Conservation (phyloP, 1,140 invertebrate genomes). For the Heliconius eleuchia region DNA sequence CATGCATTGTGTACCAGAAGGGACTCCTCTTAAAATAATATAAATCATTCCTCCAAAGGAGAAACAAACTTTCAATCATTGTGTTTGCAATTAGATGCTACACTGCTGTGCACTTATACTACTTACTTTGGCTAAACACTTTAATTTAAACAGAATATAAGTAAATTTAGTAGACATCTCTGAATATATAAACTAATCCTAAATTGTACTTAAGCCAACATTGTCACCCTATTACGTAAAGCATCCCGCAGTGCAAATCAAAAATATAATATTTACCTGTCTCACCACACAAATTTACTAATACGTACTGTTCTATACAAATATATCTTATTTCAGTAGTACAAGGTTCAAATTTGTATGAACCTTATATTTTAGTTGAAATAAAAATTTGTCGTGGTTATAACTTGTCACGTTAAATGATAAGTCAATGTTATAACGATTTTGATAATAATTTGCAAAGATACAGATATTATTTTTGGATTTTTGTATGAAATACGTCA, state of each 20-base stretch:
- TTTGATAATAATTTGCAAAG: constrained; percentile 1
- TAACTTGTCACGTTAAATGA: constrained; percentile 22
- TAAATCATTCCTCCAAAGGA: too few species aligned
- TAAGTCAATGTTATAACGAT: background rate
- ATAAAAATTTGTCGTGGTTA: constrained; percentile 5
- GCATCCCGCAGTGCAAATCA: constrained; percentile 35
- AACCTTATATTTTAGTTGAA: background rate
- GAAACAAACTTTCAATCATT: too few species aligned
- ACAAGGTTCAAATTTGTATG: background rate
- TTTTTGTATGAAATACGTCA: background rate
- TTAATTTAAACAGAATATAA: background rate
- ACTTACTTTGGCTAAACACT: too few species aligned
- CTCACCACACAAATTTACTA: background rate
- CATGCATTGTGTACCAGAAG: too few species aligned
- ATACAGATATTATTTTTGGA: constrained; percentile 9
- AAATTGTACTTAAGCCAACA: background rate
- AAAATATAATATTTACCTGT: constrained; percentile 35
- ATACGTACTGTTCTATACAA: background rate
- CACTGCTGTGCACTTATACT: too few species aligned
- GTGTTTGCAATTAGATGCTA: too few species aligned
- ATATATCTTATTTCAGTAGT: background rate
- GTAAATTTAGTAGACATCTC: background rate
- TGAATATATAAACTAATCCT: background rate
- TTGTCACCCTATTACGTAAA: constrained; percentile 12
- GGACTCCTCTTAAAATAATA: too few species aligned